A percentile compares a stretch with the other conserved stretches of the same genome.
phyloP scores from a whole-genome alignment of 2,113 vertebrate species.

The Heliornis fulica region DNA sequence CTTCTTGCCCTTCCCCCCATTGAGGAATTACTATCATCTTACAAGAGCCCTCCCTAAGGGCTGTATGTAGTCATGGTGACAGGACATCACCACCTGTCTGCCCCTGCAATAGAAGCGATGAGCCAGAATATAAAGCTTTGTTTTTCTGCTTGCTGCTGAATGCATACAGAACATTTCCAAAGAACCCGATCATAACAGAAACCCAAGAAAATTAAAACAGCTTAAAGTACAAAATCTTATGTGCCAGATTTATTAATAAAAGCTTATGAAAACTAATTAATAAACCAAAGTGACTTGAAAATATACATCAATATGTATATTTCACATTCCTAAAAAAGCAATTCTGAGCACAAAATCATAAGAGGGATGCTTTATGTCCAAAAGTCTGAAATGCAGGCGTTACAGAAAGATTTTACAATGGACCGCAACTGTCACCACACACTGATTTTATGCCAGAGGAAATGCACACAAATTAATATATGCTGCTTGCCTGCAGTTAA shows the following conservation, averaged over 20 bases:
- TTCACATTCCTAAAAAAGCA: neutral
- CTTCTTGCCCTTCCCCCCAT: slow-evolving; percentile 8
- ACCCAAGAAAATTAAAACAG: neutral
- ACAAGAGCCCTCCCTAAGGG: slow-evolving; percentile 56
- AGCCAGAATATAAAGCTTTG: slow-evolving; percentile 22
- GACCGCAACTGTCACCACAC: neutral
- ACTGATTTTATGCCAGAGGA: neutral
- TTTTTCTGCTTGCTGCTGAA: slow-evolving; percentile 10
- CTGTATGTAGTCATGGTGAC: slow-evolving; percentile 74
- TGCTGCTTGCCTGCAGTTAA: neutral
- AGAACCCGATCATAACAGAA: neutral
- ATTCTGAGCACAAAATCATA: neutral
- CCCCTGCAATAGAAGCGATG: slow-evolving; percentile 34
- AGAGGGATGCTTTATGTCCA: neutral
- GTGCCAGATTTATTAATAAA: neutral
- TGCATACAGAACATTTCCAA: neutral
- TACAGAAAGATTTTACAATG: neutral
- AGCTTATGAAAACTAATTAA: neutral
- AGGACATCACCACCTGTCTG: slow-evolving; percentile 67
- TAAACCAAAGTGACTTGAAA: neutral
- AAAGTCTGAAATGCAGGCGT: neutral
- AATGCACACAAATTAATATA: neutral
- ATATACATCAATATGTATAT: neutral
- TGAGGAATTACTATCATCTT: slow-evolving; percentile 42
- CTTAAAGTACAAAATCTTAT: neutral